These are phyloP conservation scores for Ciconia nigra DNA, from an alignment of 2,797 vertebrate species.

Conservation along the genomic window DNA sequence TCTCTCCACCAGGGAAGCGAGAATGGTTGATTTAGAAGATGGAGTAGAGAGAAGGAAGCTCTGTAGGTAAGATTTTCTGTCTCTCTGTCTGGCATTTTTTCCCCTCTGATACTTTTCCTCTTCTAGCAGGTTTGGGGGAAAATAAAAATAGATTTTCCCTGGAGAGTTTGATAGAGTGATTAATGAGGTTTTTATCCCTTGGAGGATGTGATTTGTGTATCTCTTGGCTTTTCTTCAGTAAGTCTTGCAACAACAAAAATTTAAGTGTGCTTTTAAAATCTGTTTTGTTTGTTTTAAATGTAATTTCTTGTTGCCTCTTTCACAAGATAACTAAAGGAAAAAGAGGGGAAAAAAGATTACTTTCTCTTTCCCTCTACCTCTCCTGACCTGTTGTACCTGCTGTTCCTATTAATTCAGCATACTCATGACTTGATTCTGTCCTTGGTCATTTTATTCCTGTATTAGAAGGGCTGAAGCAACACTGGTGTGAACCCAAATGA, in stretches of 20 bases:
- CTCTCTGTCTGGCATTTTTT: rapidly evolving
- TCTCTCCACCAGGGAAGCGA: rapidly evolving
- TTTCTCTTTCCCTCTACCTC: rapidly evolving
- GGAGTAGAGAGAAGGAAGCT: rapidly evolving
- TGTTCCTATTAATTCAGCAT: background rate
- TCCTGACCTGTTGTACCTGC: background rate
- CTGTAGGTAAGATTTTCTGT: background rate
- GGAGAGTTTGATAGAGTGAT: too few species aligned
- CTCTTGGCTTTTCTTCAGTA: background rate
- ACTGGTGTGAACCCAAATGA: background rate
- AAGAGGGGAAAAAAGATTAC: rapidly evolving
- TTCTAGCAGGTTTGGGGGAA: rapidly evolving
- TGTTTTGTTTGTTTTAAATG: rapidly evolving
- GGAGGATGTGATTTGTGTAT: background rate
- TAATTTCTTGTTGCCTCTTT: rapidly evolving
- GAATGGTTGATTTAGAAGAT: background rate
- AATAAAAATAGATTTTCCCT: background rate
- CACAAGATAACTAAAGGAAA: background rate
- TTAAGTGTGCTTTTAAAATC: background rate
- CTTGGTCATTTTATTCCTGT: background rate
- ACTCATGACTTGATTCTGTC: background rate
- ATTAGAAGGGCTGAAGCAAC: background rate
- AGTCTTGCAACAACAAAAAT: background rate
- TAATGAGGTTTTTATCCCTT: background rate
- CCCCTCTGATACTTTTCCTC: rapidly evolving